Percentiles rank a stretch among this genome's conserved stretches.
These are phyloP conservation scores for Hirtodrosophila duncani DNA, from an alignment of 2,888 invertebrate genomes.

Conservation along the genomic window DNA sequence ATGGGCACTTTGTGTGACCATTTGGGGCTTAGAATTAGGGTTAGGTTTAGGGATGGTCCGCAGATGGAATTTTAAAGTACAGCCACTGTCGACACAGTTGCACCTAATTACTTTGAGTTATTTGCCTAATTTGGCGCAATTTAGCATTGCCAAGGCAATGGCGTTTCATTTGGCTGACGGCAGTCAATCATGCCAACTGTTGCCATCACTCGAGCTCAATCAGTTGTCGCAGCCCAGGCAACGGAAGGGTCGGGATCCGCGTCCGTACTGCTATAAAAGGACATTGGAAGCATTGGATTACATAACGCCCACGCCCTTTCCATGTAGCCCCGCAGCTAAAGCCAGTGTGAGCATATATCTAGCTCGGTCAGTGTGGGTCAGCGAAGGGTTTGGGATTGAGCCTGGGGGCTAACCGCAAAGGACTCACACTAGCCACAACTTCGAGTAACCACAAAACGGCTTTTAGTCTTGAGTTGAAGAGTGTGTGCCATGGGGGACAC, in stretches of 20 bases:
- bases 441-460: conserved; percentile 58
- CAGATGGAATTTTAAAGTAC: conserved; percentile 43
- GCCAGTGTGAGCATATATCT: background rate
- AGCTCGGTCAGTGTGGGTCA: conserved; percentile 50
- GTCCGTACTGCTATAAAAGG: conserved; percentile 35
- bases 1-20: conserved; percentile 62
- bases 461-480: conserved; percentile 31
- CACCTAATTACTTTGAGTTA: conserved; percentile 72
- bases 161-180: conserved; percentile 59
- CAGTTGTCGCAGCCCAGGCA: conserved; percentile 40
- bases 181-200: conserved; percentile 65
- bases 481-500: too few species aligned
- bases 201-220: conserved; percentile 62
- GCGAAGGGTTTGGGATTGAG: conserved; percentile 37
- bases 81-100: conserved; percentile 15
- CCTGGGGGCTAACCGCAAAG: conserved; percentile 46
- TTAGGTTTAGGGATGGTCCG: conserved; percentile 9
- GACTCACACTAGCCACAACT: conserved; percentile 14
- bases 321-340: conserved; percentile 10
- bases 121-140: conserved; percentile 68
- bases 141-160: conserved; percentile 64
- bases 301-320: conserved; percentile 40
- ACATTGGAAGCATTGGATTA: conserved; percentile 54
- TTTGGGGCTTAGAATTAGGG: conserved; percentile 11
- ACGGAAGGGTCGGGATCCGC: conserved; percentile 31